Percentiles rank a stretch among this genome's conserved stretches.
These are phyloP conservation scores for Hippocampus comes DNA, from an alignment of 2,113 vertebrate genomes.

Conservation along the genomic window DNA sequence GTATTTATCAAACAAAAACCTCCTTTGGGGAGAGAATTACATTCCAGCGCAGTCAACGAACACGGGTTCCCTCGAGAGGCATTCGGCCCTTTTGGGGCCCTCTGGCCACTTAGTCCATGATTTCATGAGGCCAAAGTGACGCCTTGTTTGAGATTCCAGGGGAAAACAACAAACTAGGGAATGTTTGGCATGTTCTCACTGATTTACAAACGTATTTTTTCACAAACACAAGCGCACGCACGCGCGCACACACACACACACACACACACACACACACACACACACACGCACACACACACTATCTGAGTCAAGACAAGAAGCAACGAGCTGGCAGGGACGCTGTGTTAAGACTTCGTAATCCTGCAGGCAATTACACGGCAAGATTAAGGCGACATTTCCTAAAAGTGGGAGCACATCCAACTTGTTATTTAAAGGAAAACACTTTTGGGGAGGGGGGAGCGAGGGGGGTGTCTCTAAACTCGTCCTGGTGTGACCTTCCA, in stretches of 20 bases:
- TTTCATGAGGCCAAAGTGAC: neutral
- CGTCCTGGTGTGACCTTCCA: neutral
- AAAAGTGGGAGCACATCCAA: slow-evolving; percentile 28
- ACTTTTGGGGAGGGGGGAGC: neutral
- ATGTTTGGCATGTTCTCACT: slow-evolving; percentile 2
- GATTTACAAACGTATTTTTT: neutral
- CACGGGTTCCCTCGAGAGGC: neutral
- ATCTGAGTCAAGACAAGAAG: neutral
- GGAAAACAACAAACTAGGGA: neutral
- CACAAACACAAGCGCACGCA: neutral
- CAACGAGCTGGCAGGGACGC: neutral
- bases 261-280: neutral
- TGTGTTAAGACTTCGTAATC: slow-evolving; percentile 17
- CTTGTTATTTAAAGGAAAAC: neutral
- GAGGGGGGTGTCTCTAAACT: neutral
- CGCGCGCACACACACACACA: neutral
- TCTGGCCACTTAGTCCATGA: neutral
- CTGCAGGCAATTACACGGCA: slow-evolving; percentile 20
- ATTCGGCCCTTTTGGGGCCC: neutral
- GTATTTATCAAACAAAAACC: neutral
- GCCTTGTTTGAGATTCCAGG: slow-evolving; percentile 5
- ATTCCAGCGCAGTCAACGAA: neutral
- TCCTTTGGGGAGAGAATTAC: neutral
- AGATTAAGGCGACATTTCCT: slow-evolving; percentile 34
- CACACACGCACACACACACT: neutral